phyloP scores from a whole-genome alignment of 2,797 vertebrate genomes.

The Mormyrops boulengeri region DNA sequence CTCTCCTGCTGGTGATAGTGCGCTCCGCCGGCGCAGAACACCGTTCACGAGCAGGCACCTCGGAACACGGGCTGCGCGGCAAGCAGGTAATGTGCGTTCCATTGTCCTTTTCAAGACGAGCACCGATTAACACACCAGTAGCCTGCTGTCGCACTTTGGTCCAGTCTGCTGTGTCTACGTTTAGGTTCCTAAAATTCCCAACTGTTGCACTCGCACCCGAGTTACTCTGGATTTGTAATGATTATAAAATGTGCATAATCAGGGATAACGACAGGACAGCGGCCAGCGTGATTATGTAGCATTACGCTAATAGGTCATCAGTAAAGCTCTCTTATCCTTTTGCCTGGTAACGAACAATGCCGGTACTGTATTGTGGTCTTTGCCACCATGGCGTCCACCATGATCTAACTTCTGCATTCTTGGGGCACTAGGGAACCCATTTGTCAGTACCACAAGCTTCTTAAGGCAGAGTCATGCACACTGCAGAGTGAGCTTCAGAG shows the following conservation, averaged over 20 bases:
- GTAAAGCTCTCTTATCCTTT: not conserved
- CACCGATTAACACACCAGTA: not conserved
- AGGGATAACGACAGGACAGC: not conserved
- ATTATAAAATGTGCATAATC: not conserved
- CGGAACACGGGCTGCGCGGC: not conserved
- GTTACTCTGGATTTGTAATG: not conserved
- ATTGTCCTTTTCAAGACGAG: not conserved
- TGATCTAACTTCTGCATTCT: slow-evolving; percentile 2
- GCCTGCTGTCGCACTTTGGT: not conserved
- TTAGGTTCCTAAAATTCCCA: not conserved
- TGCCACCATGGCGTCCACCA: not conserved
- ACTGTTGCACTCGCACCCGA: slow-evolving; percentile 7
- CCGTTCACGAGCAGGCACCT: not conserved
- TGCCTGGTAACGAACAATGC: not conserved
- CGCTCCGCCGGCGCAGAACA: not conserved
- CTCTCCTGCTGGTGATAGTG: slow-evolving; percentile 32
- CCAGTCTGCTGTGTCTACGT: not conserved
- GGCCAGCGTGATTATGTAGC: not conserved
- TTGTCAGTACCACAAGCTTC: not conserved
- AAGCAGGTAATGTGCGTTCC: not conserved
- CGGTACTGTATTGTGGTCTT: not conserved
- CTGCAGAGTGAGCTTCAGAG: slow-evolving; percentile 11
- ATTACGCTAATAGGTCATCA: not conserved
- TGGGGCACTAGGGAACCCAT: not conserved
- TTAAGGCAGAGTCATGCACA: not conserved